phyloP scores from a whole-genome alignment of 1,140 invertebrate species.

The Muscidifurax raptorellus region DNA sequence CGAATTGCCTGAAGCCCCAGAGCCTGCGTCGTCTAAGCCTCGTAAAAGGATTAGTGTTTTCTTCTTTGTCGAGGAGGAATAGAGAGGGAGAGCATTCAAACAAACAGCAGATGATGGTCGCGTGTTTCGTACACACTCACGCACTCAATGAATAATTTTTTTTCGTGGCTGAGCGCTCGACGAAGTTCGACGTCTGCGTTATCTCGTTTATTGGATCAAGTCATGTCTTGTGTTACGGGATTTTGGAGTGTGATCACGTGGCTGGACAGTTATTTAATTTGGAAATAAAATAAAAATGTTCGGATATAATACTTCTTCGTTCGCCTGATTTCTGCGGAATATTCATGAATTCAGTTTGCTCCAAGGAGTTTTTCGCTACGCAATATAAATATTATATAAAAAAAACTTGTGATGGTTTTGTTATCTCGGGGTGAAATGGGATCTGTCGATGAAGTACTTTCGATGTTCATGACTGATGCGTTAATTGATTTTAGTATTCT shows the following conservation, averaged over 20 bases:
- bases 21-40: slow-evolving; percentile 53
- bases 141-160: slow-evolving; percentile 6
- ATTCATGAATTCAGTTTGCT: neutral
- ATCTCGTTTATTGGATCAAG: slow-evolving; percentile 31
- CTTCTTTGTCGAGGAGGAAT: slow-evolving; percentile 55
- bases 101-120: slow-evolving; percentile 16
- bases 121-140: neutral
- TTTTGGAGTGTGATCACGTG: neutral
- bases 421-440: neutral
- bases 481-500: neutral
- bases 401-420: neutral
- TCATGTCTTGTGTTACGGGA: neutral
- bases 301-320: neutral
- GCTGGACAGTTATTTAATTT: neutral
- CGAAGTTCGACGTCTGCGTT: neutral
- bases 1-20: slow-evolving; percentile 71
- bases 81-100: slow-evolving; percentile 57
- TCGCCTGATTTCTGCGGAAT: neutral
- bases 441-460: neutral
- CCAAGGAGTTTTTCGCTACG: neutral
- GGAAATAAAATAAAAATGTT: neutral
- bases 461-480: neutral
- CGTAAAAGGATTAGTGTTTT: slow-evolving; percentile 68
- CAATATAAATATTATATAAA: neutral
- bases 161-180: neutral